phyloP scores from a whole-genome alignment of 2,113 vertebrate species.

The Cyprinus carpio region DNA sequence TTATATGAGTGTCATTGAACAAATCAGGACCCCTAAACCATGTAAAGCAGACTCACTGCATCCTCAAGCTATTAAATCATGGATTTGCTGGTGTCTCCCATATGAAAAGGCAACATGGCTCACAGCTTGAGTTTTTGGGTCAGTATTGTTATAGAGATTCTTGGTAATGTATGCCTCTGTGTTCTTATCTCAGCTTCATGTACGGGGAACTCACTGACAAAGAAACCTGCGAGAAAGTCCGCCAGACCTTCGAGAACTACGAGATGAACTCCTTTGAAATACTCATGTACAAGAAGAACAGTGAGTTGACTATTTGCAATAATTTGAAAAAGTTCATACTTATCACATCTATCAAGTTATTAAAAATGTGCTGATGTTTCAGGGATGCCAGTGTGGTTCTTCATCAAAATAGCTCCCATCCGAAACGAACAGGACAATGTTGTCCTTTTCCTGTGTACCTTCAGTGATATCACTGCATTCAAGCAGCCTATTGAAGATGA shows the following conservation, averaged over 20 bases:
- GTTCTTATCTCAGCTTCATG: constrained; percentile 85
- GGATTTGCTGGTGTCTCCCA: too few species aligned
- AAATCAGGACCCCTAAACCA: background rate
- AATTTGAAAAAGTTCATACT: background rate
- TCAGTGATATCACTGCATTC: constrained; percentile 97
- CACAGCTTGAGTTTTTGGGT: background rate
- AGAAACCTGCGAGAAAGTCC: constrained; percentile 88
- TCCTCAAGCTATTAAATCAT: background rate
- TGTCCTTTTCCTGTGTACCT: constrained; percentile 96
- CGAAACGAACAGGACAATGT: constrained; percentile 97
- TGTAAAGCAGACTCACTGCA: background rate
- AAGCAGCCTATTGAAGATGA: constrained; percentile 98
- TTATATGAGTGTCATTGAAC: background rate
- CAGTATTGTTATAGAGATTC: background rate
- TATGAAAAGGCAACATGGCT: background rate
- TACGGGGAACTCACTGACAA: constrained; percentile 95
- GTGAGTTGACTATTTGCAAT: constrained; percentile 76
- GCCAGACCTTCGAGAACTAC: constrained; percentile 92
- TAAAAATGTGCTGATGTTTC: constrained; percentile 42
- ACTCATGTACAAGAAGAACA: constrained; percentile 98
- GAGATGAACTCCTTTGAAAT: constrained; percentile 97
- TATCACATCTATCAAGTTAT: background rate
- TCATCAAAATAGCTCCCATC: constrained; percentile 95
- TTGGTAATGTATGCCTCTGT: background rate
- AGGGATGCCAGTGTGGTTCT: constrained; percentile 98